Base-by-base conservation (phyloP, 2,113 vertebrate genomes). In the Eulacestoma nigropectus region DNA sequence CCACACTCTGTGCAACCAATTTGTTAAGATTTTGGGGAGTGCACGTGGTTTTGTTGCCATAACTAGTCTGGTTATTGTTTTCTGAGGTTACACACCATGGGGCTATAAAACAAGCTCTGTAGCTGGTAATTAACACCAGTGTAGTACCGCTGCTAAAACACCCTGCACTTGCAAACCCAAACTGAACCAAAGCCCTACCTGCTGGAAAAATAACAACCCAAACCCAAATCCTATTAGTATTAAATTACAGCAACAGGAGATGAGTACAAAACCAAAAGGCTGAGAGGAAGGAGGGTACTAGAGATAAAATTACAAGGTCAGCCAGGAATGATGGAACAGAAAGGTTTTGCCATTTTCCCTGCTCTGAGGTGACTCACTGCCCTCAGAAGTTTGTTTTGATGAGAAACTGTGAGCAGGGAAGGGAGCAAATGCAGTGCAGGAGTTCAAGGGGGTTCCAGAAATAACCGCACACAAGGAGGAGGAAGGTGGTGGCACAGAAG, bases 311-410 rank as follows among this genome's bases (percentile, higher is more conserved):
- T 23, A 20, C 52, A 22, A 6, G 6, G 35, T 10, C 5, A 6
- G 65, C 56, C 72, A 63, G 22, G 4, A 90, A 44, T 0, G 32
- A 64, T 10, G 32, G 23, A 37, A 73, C 4, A 1, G 15, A 42
- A 32, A 80, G 53, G 30, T 33, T 73, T 41, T 62, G 69, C 60
- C 32, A 3, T 9, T 53, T 47, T 57, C 64, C 56, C 52, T 2
- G 2, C 46, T 27, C 13, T 0, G 1, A 27, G 1, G 15, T 14
- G 41, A 29, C 32, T 67, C 95, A 33, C 30, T 0, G 0, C 0
- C 2, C 33, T 52, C 74, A 32, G 20, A 17, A 89, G 30, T 37
- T 86, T 60, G 86, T 29, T 86, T 74, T 8, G 39, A 55, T 20
- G 42, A 63, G 68, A 87, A 83, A 13, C 29, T 26, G 35, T 10